Conservation (phyloP, 2,113 vertebrate species). For the Enhydra lutris region DNA sequence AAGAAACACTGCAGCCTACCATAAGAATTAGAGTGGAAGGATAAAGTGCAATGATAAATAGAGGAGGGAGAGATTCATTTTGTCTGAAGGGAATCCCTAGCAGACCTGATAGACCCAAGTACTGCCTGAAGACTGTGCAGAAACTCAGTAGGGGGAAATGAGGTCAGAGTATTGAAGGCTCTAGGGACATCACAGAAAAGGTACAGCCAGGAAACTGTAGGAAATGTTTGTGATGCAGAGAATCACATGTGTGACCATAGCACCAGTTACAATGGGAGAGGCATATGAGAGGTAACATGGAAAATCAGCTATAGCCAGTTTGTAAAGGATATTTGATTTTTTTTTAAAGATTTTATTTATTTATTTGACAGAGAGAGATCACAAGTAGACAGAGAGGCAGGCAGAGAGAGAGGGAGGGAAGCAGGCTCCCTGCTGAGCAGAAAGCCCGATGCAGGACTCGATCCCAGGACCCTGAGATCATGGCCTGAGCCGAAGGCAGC, state of each 20-base stretch:
- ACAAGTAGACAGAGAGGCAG: too few relatives aligned
- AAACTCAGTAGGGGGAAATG: conserved; percentile 24
- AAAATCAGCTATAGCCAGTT: not conserved
- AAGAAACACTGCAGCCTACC: not conserved
- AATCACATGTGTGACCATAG: not conserved
- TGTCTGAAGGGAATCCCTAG: not conserved
- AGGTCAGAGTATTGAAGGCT: not conserved
- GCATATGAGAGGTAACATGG: not conserved
- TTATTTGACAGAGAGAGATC: too few relatives aligned
- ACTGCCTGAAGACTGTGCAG: not conserved
- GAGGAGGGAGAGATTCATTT: not conserved
- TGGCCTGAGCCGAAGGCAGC: too few relatives aligned
- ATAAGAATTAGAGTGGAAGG: not conserved
- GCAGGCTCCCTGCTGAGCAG: too few relatives aligned
- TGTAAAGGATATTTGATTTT: not conserved
- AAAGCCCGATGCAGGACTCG: too few relatives aligned
- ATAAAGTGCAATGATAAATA: not conserved
- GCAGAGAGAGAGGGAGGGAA: too few relatives aligned
- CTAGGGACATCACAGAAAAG: not conserved
- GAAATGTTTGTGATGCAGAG: not conserved
- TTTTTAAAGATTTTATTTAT: too few relatives aligned
- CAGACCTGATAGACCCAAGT: not conserved
- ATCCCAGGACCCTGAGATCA: too few relatives aligned
- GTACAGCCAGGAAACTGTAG: not conserved
- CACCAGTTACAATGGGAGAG: not conserved